phyloP scores from a whole-genome alignment of 2,888 invertebrate genomes.

The Hylaea fasciaria region DNA sequence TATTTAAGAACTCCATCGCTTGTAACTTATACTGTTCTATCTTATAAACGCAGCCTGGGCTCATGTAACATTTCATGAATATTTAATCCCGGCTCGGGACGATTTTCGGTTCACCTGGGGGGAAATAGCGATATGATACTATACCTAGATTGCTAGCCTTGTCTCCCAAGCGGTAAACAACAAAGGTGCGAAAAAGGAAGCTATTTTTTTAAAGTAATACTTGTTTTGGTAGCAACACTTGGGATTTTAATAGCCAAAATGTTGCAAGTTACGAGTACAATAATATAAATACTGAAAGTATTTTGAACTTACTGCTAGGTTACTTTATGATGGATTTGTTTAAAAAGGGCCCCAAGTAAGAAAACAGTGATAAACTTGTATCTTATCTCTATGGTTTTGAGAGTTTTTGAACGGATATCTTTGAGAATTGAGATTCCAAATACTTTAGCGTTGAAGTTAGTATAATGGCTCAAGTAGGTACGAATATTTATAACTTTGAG shows the following conservation, averaged over 20 bases:
- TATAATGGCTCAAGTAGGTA: too few species aligned
- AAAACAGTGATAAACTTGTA: too few species aligned
- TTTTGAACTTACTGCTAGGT: too few species aligned
- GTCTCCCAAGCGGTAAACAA: slow-evolving; percentile 8
- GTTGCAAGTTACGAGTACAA: too few species aligned
- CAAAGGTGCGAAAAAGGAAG: slow-evolving; percentile 9
- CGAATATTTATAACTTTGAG: too few species aligned
- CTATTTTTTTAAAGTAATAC: background rate
- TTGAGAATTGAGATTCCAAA: too few species aligned
- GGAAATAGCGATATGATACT: slow-evolving; percentile 35
- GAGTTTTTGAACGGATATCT: too few species aligned
- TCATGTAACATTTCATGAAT: slow-evolving; percentile 66
- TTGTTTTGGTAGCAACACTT: slow-evolving; percentile 5
- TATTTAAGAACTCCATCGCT: background rate
- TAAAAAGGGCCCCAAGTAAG: too few species aligned
- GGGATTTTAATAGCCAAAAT: background rate
- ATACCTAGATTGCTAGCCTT: slow-evolving; percentile 17
- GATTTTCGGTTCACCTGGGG: slow-evolving; percentile 56
- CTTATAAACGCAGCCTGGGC: slow-evolving; percentile 27
- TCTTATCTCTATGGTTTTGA: too few species aligned
- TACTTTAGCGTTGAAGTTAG: too few species aligned
- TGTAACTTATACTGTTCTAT: slow-evolving; percentile 12
- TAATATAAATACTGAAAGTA: too few species aligned
- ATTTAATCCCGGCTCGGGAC: slow-evolving; percentile 61
- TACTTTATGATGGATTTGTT: too few species aligned